These are phyloP conservation scores for Sinocyclocheilus rhinocerous DNA, from an alignment of 2,113 vertebrate genomes.

Conservation along the genomic window DNA sequence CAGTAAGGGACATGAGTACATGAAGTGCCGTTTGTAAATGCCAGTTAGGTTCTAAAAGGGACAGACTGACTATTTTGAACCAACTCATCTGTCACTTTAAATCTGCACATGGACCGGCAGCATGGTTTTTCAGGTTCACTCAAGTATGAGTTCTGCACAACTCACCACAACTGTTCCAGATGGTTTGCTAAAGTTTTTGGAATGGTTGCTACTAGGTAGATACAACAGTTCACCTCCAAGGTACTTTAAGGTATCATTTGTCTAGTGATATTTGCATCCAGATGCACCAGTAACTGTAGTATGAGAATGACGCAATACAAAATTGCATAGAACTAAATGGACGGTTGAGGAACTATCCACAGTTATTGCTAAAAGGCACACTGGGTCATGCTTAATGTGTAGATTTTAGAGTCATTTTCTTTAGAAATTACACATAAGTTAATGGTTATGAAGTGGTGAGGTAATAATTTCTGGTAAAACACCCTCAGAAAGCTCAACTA, in stretches of 20 bases:
- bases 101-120: background rate
- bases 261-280: background rate
- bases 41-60: background rate
- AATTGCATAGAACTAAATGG: background rate
- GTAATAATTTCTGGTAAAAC: background rate
- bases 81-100: background rate
- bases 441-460: background rate
- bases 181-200: background rate
- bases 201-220: background rate
- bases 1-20: background rate
- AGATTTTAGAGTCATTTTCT: background rate
- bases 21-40: background rate
- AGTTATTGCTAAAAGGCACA: no score
- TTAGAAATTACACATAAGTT: background rate
- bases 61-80: background rate
- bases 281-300: background rate
- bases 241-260: background rate
- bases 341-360: background rate
- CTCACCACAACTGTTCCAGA: background rate
- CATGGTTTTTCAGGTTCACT: background rate
- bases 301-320: background rate
- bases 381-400: background rate
- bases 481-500: background rate
- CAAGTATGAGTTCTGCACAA: background rate
- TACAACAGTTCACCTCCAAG: background rate